Conservation (phyloP, 2,797 vertebrate species). For the Silurus lanzhouensis region DNA sequence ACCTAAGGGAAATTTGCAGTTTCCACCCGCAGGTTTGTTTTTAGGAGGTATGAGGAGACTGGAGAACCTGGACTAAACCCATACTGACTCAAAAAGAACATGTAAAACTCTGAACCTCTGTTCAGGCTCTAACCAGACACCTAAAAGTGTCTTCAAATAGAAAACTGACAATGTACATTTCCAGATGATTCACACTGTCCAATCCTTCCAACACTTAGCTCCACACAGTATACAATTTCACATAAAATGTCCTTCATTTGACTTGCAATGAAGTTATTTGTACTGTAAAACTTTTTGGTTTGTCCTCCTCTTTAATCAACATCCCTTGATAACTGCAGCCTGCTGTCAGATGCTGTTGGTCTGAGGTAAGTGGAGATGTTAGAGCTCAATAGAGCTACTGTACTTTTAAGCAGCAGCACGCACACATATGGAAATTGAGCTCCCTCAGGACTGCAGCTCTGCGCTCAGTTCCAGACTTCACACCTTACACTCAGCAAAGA, state of each 20-base stretch:
- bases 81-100: background rate
- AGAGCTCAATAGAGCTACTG: slow-evolving; percentile 49
- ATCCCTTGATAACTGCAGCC: slow-evolving; percentile 46
- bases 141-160: background rate
- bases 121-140: background rate
- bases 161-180: background rate
- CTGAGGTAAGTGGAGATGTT: slow-evolving; percentile 51
- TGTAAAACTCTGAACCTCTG: background rate
- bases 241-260: background rate
- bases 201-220: background rate
- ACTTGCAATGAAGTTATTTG: slow-evolving; percentile 45
- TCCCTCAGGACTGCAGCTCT: slow-evolving; percentile 49
- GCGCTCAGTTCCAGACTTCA: slow-evolving; percentile 56
- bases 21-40: background rate
- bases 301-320: background rate
- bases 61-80: background rate
- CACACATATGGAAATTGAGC: slow-evolving; percentile 53
- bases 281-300: slow-evolving; percentile 48
- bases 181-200: background rate
- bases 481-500: slow-evolving; percentile 45
- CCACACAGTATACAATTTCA: background rate
- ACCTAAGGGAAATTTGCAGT: background rate
- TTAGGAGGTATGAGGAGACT: background rate
- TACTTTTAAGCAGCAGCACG: slow-evolving; percentile 50
- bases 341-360: slow-evolving; percentile 22